Evolutionary conservation across 2,113 vertebrate species (phyloP).

Genomic region (Heloderma charlesbogerti): DNA sequence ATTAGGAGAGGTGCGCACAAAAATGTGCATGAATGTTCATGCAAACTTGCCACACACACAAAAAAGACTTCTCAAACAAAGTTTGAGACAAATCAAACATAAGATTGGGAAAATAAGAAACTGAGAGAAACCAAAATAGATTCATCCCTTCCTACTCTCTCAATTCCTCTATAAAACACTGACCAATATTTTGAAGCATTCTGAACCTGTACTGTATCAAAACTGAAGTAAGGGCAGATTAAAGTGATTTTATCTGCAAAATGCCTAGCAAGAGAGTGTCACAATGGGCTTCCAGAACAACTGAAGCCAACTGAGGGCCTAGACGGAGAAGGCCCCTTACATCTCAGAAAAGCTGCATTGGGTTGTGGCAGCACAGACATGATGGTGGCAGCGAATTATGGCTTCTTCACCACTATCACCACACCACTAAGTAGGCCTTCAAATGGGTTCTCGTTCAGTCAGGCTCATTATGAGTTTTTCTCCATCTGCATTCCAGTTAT

Average conservation of each 20-base stretch:
- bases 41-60: too few species aligned
- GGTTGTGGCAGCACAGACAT: background rate
- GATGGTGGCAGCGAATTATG: background rate
- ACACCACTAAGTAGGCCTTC: background rate
- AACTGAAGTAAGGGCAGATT: background rate
- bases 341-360: background rate
- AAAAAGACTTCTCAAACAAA: too few species aligned
- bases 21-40: too few species aligned
- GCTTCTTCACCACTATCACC: background rate
- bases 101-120: too few species aligned
- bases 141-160: too few species aligned
- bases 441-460: background rate
- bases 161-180: too few species aligned
- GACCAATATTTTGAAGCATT: background rate
- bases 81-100: too few species aligned
- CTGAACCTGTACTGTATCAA: background rate
- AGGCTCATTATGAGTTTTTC: background rate
- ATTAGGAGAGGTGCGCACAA: too few species aligned
- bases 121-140: too few species aligned
- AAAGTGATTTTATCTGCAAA: constrained; percentile 4
- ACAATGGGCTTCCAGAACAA: background rate
- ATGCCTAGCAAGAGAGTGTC: background rate
- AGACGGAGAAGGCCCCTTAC: background rate
- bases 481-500: background rate
- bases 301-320: background rate